A percentile compares a stretch with the other conserved stretches of the same genome.
phyloP scores from a whole-genome alignment of 2,113 vertebrate species.

The Silurus asotus region DNA sequence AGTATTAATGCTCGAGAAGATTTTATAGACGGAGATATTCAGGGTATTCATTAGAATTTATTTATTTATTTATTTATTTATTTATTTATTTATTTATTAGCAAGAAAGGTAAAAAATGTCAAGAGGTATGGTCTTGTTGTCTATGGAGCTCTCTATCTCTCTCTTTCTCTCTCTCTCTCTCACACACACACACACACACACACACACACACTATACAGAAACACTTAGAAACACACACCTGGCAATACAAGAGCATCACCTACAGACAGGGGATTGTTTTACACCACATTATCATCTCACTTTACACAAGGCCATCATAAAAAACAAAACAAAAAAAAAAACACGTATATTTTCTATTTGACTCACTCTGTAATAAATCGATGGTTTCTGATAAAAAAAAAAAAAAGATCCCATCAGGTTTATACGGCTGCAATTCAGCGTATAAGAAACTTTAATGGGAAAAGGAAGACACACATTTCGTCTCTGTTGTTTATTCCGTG shows the following conservation, averaged over 20 bases:
- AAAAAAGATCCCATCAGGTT: not conserved
- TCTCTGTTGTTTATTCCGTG: not conserved
- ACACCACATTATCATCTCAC: not conserved
- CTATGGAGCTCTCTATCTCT: not conserved
- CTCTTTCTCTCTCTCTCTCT: not conserved
- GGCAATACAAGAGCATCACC: conserved; percentile 30
- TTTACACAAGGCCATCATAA: not conserved
- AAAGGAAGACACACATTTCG: no score
- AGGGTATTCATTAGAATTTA: conserved; percentile 11
- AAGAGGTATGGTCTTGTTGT: conserved; percentile 2
- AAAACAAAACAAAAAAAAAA: no score
- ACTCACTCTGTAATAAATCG: not conserved
- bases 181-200: not conserved
- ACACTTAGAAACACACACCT: conserved; percentile 2
- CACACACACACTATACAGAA: not conserved
- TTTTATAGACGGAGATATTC: conserved; percentile 23
- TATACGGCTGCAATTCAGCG: not conserved
- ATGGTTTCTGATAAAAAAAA: not conserved
- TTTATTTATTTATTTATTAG: not conserved
- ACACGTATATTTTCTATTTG: not conserved
- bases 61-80: not conserved
- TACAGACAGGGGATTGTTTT: conserved; percentile 35
- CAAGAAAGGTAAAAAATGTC: conserved; percentile 22
- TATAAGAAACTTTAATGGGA: no score
- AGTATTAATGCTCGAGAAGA: conserved; percentile 8